Percentiles rank a stretch among this genome's conserved stretches.
These are phyloP conservation scores for Prostheceraeus crozeri DNA, from an alignment of 2,888 invertebrate species.

Conservation along the genomic window DNA sequence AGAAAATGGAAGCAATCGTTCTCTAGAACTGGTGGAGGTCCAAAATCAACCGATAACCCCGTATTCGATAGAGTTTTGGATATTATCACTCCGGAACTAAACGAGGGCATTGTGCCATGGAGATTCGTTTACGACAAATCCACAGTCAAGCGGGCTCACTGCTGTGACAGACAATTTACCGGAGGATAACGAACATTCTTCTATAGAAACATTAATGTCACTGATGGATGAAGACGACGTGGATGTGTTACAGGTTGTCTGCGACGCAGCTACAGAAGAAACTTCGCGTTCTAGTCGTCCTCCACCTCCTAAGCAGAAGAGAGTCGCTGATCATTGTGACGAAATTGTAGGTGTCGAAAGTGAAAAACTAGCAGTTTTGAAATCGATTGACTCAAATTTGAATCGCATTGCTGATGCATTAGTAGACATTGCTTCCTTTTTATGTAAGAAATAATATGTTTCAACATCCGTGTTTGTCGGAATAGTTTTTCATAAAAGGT, in stretches of 20 bases:
- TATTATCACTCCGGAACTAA: slow-evolving; percentile 7
- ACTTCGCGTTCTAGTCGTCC: slow-evolving; percentile 5
- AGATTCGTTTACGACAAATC: too few relatives aligned
- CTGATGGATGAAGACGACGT: too few relatives aligned
- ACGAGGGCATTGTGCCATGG: slow-evolving; percentile 21
- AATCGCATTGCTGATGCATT: slow-evolving; percentile 16
- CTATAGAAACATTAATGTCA: too few relatives aligned
- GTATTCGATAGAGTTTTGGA: slow-evolving; percentile 24
- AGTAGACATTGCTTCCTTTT: background rate
- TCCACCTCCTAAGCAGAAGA: slow-evolving; percentile 2
- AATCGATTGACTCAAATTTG: background rate
- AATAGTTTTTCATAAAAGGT: too few relatives aligned
- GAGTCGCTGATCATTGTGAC: slow-evolving; percentile 6
- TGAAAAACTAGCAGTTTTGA: slow-evolving; percentile 8
- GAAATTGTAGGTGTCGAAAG: slow-evolving; percentile 10
- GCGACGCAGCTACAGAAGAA: too few relatives aligned
- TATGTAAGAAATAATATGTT: too few relatives aligned
- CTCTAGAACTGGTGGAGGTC: slow-evolving; percentile 18
- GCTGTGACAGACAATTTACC: too few relatives aligned
- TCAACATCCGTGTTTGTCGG: too few relatives aligned
- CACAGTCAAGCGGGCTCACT: too few relatives aligned
- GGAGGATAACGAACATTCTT: too few relatives aligned
- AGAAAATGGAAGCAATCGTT: slow-evolving; percentile 29
- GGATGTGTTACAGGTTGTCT: too few relatives aligned
- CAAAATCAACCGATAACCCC: slow-evolving; percentile 11